These are phyloP conservation scores for Acleris cristana DNA, from an alignment of 2,888 invertebrate genomes.

Conservation along the genomic window DNA sequence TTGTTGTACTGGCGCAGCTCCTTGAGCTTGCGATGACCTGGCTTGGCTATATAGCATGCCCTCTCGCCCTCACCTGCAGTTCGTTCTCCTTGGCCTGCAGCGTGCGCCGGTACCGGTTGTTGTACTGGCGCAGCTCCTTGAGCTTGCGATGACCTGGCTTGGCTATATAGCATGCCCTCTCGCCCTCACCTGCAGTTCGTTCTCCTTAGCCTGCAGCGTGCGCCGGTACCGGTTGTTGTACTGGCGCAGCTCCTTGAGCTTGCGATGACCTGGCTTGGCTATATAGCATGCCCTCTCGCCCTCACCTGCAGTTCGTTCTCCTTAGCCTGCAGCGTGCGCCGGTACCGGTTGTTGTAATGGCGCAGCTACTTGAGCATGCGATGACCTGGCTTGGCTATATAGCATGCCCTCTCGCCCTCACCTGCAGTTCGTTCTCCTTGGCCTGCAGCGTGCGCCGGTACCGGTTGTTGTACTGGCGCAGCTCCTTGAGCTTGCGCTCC, in stretches of 20 bases:
- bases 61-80: constrained; percentile 84
- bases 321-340: constrained; percentile 92
- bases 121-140: constrained; percentile 73
- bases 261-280: constrained; percentile 61
- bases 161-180: not conserved
- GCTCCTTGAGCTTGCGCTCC: constrained; percentile 92
- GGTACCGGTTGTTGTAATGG: constrained; percentile 90
- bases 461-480: constrained; percentile 92
- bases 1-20: constrained; percentile 81
- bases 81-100: constrained; percentile 93
- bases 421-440: constrained; percentile 92
- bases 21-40: constrained; percentile 85
- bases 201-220: constrained; percentile 92
- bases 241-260: constrained; percentile 87
- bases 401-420: constrained; percentile 47
- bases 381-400: not conserved
- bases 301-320: constrained; percentile 91
- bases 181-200: constrained; percentile 87
- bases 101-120: constrained; percentile 91
- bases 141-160: constrained; percentile 56
- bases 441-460: constrained; percentile 93
- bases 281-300: no score
- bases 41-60: not conserved
- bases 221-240: constrained; percentile 91
- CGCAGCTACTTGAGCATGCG: constrained; percentile 58